A percentile compares a stretch with the other conserved stretches of the same genome.
These are phyloP conservation scores for Dryobotodes eremita DNA, from an alignment of 2,888 invertebrate species.

Conservation along the genomic window DNA sequence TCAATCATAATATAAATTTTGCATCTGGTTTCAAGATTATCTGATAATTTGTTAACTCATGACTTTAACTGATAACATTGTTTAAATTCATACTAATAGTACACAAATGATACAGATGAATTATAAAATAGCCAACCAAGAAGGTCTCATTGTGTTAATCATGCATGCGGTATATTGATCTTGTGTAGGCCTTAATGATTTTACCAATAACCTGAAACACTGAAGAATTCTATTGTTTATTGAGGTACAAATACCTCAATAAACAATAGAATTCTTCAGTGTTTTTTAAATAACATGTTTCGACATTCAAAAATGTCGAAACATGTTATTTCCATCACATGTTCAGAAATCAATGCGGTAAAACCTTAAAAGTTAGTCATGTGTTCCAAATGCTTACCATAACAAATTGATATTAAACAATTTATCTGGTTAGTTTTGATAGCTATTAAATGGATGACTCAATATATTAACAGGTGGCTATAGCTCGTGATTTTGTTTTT, in stretches of 20 bases:
- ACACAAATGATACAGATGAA: constrained; percentile 38
- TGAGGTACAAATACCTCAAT: too few species aligned
- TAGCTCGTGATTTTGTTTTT: constrained; percentile 6
- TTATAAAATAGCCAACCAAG: constrained; percentile 6
- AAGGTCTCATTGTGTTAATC: constrained; percentile 42
- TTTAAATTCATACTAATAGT: constrained; percentile 16
- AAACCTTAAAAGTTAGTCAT: not conserved
- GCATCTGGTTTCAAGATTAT: not conserved
- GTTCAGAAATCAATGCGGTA: not conserved
- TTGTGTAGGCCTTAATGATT: constrained; percentile 17
- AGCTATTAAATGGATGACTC: constrained; percentile 1
- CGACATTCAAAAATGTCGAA: too few species aligned
- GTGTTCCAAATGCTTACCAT: not conserved
- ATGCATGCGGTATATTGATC: constrained; percentile 17
- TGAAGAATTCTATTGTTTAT: constrained; percentile 34
- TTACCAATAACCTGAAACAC: constrained; percentile 26
- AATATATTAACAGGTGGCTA: constrained; percentile 1
- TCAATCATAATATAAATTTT: not conserved
- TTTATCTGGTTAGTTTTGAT: constrained; percentile 1
- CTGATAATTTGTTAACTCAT: constrained; percentile 19
- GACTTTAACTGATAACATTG: constrained; percentile 34
- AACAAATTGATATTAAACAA: not conserved
- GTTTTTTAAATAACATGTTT: too few species aligned
- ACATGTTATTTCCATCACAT: not conserved
- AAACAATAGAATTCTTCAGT: too few species aligned